Percentiles rank a stretch among this genome's conserved stretches.
These are phyloP conservation scores for Columba janthina DNA, from an alignment of 2,113 vertebrate genomes.

Conservation along the genomic window DNA sequence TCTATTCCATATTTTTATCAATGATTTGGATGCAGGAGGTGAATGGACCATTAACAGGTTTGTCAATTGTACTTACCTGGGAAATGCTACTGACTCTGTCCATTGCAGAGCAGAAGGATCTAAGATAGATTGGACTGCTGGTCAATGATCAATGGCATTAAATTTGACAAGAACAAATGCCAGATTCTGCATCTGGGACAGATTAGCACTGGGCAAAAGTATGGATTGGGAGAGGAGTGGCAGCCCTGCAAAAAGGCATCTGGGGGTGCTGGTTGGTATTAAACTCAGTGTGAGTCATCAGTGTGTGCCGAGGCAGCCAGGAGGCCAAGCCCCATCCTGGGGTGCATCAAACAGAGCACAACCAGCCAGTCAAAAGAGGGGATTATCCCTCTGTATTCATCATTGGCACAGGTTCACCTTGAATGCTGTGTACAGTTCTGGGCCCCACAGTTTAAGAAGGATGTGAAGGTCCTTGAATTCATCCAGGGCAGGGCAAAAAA, in stretches of 20 bases:
- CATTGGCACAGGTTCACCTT: fast-evolving
- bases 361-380: fast-evolving
- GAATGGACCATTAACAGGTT: not conserved
- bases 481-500: not conserved
- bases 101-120: not conserved
- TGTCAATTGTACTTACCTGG: not conserved
- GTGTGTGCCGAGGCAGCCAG: not conserved
- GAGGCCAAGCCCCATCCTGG: fast-evolving
- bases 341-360: not conserved
- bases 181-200: not conserved
- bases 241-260: not conserved
- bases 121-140: not conserved
- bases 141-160: not conserved
- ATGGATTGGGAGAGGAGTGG: fast-evolving
- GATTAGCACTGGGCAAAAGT: not conserved
- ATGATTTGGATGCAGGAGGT: not conserved
- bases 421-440: not conserved
- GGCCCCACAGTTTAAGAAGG: not conserved
- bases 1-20: not conserved
- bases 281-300: not conserved
- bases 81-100: not conserved
- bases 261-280: too few species aligned
- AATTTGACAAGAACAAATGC: not conserved
- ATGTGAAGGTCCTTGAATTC: not conserved
- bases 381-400: not conserved